These are phyloP conservation scores for Teleogryllus oceanicus DNA, from an alignment of 2,888 invertebrate species.

Conservation along the genomic window DNA sequence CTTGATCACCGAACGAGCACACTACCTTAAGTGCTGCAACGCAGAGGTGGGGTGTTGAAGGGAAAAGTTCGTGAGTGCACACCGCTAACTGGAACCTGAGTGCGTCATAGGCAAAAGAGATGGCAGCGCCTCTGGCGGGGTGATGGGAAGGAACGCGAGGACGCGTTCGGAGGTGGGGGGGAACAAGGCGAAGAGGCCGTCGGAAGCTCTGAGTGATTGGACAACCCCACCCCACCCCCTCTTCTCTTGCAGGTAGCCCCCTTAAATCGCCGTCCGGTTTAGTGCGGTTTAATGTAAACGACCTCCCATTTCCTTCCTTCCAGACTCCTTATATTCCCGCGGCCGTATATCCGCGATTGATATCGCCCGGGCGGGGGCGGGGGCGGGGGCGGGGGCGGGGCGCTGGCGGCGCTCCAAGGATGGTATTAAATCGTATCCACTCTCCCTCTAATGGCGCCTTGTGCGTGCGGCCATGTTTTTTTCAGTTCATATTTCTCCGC, in stretches of 20 bases:
- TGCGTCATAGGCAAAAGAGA: too few relatives aligned
- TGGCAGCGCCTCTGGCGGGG: too few relatives aligned
- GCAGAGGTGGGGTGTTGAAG: too few relatives aligned
- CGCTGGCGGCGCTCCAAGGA: neutral
- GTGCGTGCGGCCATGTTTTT: neutral
- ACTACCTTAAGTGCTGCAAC: too few relatives aligned
- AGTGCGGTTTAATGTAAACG: conserved; percentile 18
- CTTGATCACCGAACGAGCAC: too few relatives aligned
- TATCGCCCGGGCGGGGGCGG: neutral
- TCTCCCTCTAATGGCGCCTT: neutral
- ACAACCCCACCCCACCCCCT: too few relatives aligned
- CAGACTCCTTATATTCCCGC: conserved; percentile 9
- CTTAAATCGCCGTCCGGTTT: neutral
- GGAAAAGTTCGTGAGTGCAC: too few relatives aligned
- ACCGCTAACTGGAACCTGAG: too few relatives aligned
- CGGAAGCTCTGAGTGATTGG: neutral
- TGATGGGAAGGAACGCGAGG: too few relatives aligned
- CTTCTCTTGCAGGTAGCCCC: neutral
- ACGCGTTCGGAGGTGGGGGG: neutral
- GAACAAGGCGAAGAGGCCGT: neutral
- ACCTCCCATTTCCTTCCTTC: neutral
- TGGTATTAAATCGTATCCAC: neutral
- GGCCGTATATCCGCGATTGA: conserved; percentile 4
- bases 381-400: too few relatives aligned
- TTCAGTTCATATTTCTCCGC: conserved; percentile 6